Evolutionary conservation across 2,113 vertebrate genomes (phyloP).

Genomic region (Myxocyprinus asiaticus): DNA sequence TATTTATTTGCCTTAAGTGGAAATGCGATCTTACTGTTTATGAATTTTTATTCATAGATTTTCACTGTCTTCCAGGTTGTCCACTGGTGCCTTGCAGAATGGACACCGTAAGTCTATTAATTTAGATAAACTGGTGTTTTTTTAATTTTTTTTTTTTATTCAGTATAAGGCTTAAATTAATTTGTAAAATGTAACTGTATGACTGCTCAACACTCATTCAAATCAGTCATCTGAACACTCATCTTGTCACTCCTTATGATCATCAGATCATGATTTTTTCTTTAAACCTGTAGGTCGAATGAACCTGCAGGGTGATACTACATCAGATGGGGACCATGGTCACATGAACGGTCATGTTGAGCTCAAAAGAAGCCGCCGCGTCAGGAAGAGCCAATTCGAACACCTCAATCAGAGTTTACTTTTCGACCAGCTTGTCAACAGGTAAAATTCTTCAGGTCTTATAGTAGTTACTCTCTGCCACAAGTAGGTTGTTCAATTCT

Average conservation of each 20-base stretch:
- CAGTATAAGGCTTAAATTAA: no score
- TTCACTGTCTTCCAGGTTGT: slow-evolving; percentile 79
- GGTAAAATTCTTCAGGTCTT: slow-evolving; percentile 66
- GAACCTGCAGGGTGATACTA: slow-evolving; percentile 87
- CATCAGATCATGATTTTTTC: background rate
- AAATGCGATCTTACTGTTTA: no score
- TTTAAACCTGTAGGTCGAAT: slow-evolving; percentile 81
- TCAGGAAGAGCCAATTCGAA: slow-evolving; percentile 95
- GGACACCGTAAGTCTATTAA: slow-evolving; percentile 81
- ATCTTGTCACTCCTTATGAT: no score
- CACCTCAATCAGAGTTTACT: slow-evolving; percentile 97
- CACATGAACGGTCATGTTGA: slow-evolving; percentile 95
- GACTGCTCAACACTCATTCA: no score
- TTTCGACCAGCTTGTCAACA: slow-evolving; percentile 98
- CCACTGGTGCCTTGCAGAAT: slow-evolving; percentile 91
- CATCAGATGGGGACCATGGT: slow-evolving; percentile 86
- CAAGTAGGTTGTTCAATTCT: no score
- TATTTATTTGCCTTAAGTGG: no score
- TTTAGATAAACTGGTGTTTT: background rate
- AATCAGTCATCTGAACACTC: no score
- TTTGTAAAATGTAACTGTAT: no score
- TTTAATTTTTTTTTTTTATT: background rate
- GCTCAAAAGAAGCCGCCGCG: slow-evolving; percentile 92
- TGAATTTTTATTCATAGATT: background rate
- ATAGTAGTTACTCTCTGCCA: no score